Base-by-base conservation (phyloP, 2,888 invertebrate genomes). In the Eristalis arbustorum region DNA sequence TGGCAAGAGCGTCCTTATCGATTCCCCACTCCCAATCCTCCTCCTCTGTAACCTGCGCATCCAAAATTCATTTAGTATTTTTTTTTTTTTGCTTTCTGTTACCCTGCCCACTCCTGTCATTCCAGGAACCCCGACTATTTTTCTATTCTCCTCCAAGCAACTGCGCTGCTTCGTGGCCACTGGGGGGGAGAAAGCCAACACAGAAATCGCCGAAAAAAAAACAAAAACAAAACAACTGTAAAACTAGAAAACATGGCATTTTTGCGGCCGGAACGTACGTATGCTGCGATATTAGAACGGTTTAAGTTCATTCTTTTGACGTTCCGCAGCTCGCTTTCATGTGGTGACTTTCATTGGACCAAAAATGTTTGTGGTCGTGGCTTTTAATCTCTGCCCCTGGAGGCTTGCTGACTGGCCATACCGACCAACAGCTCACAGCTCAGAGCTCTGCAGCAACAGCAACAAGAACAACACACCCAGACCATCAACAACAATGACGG, bases 311-410 rank as follows among this genome's bases (percentile, higher is more conserved):
- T 61, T 87, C 87, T 82, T 87, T 87, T 83, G 87, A 83, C 79
- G 87, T 87, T 79, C 79, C 87, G 68, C 87, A 79, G 78, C 78
- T 87, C 71, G 78, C 80, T 88, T 88, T 84, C 82, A 85, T 88
- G 89, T 80, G 89, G 89, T 88, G 80, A 83, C 88, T 88, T 89
- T 88, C 84, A 89, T 89, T 89, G 88, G 88, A 89, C 89, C 89
- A 85, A 88, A 89, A 89, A 89, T 89, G 89, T 89, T 89, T 89
- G 89, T 88, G 89, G 89, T 88, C 89, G 88, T 89, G 88, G 89
- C 88, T 89, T 89, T 89, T 89, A 89, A 89, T 89, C 88, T 89
- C 89, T 88, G 88, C 78, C 89, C 88, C 84, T 23, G 49, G 61
- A 83, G 88, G 83, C 83, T 37, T 49, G 67, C 67, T 79, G 49